Percentiles rank a stretch among this genome's conserved stretches.
These are phyloP conservation scores for Vireo altiloquus DNA, from an alignment of 2,113 vertebrate genomes.

Conservation along the genomic window DNA sequence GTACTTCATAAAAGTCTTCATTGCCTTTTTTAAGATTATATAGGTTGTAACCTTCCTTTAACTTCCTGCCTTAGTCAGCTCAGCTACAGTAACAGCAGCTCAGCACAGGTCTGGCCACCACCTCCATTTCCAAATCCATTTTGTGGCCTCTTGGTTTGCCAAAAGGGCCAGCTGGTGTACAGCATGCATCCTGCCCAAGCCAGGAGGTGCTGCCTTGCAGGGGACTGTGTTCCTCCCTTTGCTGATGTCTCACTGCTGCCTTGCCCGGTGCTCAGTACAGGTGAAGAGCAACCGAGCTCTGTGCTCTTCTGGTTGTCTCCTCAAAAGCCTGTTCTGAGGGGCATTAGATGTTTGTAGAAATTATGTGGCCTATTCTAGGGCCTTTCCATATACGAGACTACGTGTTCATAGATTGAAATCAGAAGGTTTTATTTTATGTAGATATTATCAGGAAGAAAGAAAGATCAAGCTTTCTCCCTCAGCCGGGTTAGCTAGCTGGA, in stretches of 20 bases:
- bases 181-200: not conserved
- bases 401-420: no score
- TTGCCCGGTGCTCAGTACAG: not conserved
- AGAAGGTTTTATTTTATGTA: no score
- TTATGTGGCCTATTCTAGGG: no score
- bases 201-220: not conserved
- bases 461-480: no score
- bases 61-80: not conserved
- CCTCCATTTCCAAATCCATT: not conserved
- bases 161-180: not conserved
- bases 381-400: no score
- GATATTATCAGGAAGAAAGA: no score
- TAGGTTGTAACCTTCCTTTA: not conserved
- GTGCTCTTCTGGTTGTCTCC: not conserved
- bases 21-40: not conserved
- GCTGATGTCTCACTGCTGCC: not conserved
- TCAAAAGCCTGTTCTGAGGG: not conserved
- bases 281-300: not conserved
- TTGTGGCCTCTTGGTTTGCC: not conserved
- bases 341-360: not conserved
- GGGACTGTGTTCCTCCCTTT: not conserved
- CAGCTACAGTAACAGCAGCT: not conserved
- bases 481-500: no score
- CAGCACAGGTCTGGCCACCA: not conserved
- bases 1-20: not conserved